Percentiles rank a stretch among this genome's conserved stretches.
phyloP scores from a whole-genome alignment of 2,113 vertebrate species.

The Gymnocephalus cernua region DNA sequence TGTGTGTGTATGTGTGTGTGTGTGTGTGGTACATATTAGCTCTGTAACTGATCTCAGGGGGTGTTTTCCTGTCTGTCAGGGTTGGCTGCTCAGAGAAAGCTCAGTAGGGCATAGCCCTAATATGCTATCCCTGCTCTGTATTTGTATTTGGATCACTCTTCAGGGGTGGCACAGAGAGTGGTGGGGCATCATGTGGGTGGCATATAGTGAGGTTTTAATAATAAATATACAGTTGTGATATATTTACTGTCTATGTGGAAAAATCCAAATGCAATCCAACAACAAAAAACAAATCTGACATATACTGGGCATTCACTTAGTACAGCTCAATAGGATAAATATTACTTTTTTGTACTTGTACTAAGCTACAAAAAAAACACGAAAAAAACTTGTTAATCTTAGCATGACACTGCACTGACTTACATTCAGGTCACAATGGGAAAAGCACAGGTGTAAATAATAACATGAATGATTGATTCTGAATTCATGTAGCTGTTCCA shows the following conservation, averaged over 20 bases:
- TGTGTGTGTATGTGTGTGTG: conserved; percentile 46
- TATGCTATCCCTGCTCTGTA: not conserved
- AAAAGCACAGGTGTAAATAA: no score
- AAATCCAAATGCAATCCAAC: not conserved
- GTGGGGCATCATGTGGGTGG: not conserved
- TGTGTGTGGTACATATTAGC: conserved; percentile 69
- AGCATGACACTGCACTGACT: not conserved
- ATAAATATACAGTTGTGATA: not conserved
- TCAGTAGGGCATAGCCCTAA: conserved; percentile 37
- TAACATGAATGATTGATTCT: no score
- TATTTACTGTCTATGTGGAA: not conserved
- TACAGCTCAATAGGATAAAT: not conserved
- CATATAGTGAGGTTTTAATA: not conserved
- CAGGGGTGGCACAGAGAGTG: not conserved
- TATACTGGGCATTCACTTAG: not conserved
- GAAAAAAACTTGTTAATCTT: not conserved
- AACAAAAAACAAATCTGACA: not conserved
- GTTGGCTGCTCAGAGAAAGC: conserved; percentile 58
- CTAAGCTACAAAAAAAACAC: not conserved
- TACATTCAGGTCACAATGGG: no score
- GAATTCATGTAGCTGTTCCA: not conserved
- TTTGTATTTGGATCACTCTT: conserved; percentile 10
- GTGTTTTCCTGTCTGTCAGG: conserved; percentile 74
- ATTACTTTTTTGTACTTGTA: no score
- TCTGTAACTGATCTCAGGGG: conserved; percentile 76